These are phyloP conservation scores for Ophion ellenae DNA, from an alignment of 2,888 invertebrate genomes.

Conservation along the genomic window DNA sequence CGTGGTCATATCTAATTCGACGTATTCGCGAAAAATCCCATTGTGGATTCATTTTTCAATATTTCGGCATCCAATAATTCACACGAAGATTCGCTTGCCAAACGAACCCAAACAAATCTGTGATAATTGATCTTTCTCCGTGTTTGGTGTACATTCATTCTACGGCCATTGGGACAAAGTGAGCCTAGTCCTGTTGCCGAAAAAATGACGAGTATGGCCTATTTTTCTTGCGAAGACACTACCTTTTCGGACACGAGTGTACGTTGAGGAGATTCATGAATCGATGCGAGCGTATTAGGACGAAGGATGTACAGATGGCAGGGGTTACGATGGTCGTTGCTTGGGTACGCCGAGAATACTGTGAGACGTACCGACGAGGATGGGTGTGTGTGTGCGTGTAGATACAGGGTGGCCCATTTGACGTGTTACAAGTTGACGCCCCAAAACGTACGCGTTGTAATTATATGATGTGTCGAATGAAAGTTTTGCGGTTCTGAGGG, in stretches of 20 bases:
- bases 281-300: neutral
- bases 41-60: neutral
- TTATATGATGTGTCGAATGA: neutral
- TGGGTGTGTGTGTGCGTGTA: neutral
- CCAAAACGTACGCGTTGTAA: neutral
- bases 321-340: neutral
- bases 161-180: neutral
- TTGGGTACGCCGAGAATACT: neutral
- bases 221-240: neutral
- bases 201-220: neutral
- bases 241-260: neutral
- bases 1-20: too few relatives aligned
- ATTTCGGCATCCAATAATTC: neutral
- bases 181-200: neutral
- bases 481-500: neutral
- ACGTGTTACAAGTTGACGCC: neutral
- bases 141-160: neutral
- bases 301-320: neutral
- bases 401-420: neutral
- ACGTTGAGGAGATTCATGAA: neutral
- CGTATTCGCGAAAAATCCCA: neutral
- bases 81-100: neutral
- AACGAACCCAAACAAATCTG: neutral
- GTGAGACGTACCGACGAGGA: neutral
- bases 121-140: neutral